Percentiles rank a stretch among this genome's conserved stretches.
Evolutionary conservation across 2,113 vertebrate species (phyloP).

Genomic region (Laticauda laticaudata): DNA sequence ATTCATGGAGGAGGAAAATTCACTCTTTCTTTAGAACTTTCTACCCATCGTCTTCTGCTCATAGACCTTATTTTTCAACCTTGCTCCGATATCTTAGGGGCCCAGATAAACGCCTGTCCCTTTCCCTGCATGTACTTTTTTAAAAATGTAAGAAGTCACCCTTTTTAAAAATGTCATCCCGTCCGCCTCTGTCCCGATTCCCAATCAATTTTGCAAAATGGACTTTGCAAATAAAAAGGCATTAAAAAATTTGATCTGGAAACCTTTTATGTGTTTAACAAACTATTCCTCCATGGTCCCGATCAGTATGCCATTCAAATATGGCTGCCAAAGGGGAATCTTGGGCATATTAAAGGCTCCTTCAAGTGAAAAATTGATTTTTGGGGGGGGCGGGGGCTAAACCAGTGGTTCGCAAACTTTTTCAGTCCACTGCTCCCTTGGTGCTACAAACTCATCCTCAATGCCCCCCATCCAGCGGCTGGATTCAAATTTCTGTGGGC

Average conservation of each 20-base stretch:
- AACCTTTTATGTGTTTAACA: conserved; percentile 14
- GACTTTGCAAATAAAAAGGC: neutral
- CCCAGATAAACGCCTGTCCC: neutral
- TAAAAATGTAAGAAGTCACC: too few relatives aligned
- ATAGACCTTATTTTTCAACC: neutral
- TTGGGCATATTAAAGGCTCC: conserved; percentile 58
- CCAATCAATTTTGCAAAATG: rapidly evolving
- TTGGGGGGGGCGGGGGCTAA: too few relatives aligned
- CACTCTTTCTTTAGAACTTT: neutral
- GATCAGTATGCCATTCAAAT: neutral
- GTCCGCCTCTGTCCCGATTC: neutral
- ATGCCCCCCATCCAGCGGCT: too few relatives aligned
- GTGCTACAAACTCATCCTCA: too few relatives aligned
- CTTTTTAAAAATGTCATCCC: neutral
- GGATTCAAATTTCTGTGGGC: too few relatives aligned
- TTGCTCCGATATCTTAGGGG: neutral
- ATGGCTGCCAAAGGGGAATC: conserved; percentile 39
- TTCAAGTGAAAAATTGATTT: conserved; percentile 59
- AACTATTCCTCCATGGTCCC: conserved; percentile 1
- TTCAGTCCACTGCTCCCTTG: too few relatives aligned
- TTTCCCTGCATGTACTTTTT: neutral
- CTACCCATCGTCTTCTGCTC: neutral
- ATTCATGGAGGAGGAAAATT: neutral
- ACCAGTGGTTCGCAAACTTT: too few relatives aligned
- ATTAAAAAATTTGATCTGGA: neutral